phyloP scores from a whole-genome alignment of 2,113 vertebrate genomes.

The Laticauda colubrina region DNA sequence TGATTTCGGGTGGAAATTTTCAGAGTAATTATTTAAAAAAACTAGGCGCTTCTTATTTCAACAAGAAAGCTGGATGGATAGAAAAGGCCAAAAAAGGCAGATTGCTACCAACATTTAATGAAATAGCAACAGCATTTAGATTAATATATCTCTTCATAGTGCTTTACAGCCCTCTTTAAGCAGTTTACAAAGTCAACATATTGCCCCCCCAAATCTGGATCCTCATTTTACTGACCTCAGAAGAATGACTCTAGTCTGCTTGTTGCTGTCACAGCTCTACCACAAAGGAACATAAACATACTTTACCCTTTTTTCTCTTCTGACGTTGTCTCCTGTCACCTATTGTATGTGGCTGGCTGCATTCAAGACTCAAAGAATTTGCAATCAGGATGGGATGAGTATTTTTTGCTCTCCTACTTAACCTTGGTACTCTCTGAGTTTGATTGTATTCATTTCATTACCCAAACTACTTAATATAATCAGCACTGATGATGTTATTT shows the following conservation, averaged over 20 bases:
- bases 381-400: background rate
- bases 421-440: background rate
- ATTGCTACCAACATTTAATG: background rate
- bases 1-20: background rate
- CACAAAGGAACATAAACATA: background rate
- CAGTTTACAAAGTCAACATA: background rate
- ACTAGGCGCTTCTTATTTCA: background rate
- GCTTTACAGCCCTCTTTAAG: background rate
- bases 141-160: background rate
- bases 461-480: background rate
- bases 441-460: background rate
- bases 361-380: background rate
- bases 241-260: background rate
- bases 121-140: background rate
- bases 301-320: background rate
- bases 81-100: background rate
- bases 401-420: background rate
- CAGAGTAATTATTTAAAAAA: background rate
- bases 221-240: background rate
- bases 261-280: background rate
- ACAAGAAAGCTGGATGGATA: background rate
- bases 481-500: background rate
- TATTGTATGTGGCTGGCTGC: background rate
- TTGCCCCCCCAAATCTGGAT: no score
- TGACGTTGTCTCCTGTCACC: background rate